Conservation (phyloP, 2,888 invertebrate species). For the Archips xylosteana region DNA sequence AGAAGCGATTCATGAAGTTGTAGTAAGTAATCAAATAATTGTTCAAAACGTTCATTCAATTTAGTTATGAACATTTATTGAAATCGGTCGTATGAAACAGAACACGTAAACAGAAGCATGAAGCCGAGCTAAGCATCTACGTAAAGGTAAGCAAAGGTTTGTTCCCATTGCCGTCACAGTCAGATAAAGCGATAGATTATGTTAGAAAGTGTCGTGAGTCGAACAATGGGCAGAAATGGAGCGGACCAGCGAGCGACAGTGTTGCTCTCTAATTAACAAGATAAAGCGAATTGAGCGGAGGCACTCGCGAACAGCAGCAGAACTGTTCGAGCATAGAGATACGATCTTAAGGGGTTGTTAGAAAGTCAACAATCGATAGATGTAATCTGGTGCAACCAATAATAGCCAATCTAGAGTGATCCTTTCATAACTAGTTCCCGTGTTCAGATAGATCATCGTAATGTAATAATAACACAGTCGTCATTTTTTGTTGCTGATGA, state of each 20-base stretch:
- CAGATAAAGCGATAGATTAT: conserved; percentile 70
- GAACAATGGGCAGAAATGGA: conserved; percentile 74
- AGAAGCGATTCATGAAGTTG: not conserved
- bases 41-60: not conserved
- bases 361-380: conserved; percentile 63
- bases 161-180: conserved; percentile 58
- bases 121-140: not conserved
- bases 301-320: conserved; percentile 55
- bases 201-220: conserved; percentile 77
- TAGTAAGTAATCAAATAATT: not conserved
- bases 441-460: conserved; percentile 22
- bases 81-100: not conserved
- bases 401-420: conserved; percentile 37
- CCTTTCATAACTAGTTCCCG: conserved; percentile 33
- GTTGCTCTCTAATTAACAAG: conserved; percentile 71
- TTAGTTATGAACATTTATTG: not conserved
- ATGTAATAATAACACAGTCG: conserved; percentile 17
- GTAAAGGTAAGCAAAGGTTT: conserved; percentile 11
- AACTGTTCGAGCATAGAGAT: conserved; percentile 52
- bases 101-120: not conserved
- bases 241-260: conserved; percentile 58
- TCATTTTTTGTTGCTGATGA: conserved; percentile 11
- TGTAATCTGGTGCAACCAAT: conserved; percentile 50
- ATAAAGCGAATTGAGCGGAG: conserved; percentile 56
- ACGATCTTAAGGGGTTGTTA: conserved; percentile 48